phyloP scores from a whole-genome alignment of 2,113 vertebrate species.

The Sardina pilchardus region DNA sequence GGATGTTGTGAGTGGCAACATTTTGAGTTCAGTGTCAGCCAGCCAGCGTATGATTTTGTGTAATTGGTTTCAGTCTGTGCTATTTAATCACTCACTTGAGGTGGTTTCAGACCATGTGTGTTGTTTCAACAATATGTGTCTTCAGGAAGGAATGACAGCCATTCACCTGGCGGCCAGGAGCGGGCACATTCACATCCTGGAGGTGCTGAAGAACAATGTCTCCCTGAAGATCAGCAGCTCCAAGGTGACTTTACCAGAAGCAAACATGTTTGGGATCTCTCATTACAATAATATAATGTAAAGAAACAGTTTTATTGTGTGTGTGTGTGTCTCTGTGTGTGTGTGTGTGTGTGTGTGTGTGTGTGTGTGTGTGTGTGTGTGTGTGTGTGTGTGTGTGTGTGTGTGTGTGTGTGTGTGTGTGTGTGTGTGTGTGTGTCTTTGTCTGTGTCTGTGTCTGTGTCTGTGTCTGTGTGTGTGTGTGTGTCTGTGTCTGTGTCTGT shows the following conservation, averaged over 20 bases:
- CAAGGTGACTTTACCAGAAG: constrained; percentile 48
- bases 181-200: constrained; percentile 61
- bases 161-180: constrained; percentile 61
- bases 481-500: not conserved
- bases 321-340: not conserved
- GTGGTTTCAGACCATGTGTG: not conserved
- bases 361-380: constrained; percentile 16
- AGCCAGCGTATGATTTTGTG: not conserved
- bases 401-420: constrained; percentile 13
- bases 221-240: constrained; percentile 59
- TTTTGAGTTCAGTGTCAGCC: not conserved
- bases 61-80: no score
- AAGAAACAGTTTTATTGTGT: not conserved
- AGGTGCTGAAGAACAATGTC: constrained; percentile 57
- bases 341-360: not conserved
- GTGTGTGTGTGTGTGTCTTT: constrained; percentile 15
- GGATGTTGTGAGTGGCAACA: constrained; percentile 44
- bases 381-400: constrained; percentile 7
- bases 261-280: not conserved
- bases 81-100: not conserved
- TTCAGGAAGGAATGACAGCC: constrained; percentile 64
- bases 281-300: not conserved
- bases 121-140: constrained; percentile 17
- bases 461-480: constrained; percentile 16
- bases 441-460: not conserved